These are phyloP conservation scores for Chloebia gouldiae DNA, from an alignment of 2,113 vertebrate species.

Conservation along the genomic window DNA sequence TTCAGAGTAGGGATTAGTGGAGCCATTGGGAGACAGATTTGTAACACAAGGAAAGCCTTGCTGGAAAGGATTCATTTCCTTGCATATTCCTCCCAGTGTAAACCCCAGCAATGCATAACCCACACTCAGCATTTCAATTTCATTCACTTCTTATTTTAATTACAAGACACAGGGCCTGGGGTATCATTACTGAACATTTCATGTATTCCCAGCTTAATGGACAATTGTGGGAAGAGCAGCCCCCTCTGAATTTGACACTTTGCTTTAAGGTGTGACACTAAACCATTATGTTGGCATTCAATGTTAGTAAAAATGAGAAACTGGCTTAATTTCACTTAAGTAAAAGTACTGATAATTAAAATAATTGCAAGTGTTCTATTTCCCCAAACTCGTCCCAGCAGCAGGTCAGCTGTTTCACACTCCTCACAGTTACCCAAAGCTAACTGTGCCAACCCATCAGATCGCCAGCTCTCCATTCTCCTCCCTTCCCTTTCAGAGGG, in stretches of 20 bases:
- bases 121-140: neutral
- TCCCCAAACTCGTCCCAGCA: neutral
- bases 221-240: neutral
- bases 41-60: neutral
- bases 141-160: neutral
- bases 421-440: neutral
- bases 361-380: neutral
- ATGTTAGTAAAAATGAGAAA: neutral
- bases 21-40: neutral
- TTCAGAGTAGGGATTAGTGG: neutral
- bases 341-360: neutral
- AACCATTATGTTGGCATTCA: neutral
- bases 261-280: neutral
- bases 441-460: neutral
- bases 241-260: fast-evolving
- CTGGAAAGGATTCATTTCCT: neutral
- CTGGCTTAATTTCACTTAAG: neutral
- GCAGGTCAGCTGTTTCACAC: neutral
- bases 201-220: neutral
- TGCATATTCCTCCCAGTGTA: neutral
- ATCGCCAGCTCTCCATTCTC: neutral
- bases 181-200: neutral
- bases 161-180: neutral
- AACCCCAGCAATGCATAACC: neutral
- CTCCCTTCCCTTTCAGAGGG: slow-evolving; percentile 13